phyloP scores from a whole-genome alignment of 2,888 invertebrate genomes.

The Camponotus fellah region DNA sequence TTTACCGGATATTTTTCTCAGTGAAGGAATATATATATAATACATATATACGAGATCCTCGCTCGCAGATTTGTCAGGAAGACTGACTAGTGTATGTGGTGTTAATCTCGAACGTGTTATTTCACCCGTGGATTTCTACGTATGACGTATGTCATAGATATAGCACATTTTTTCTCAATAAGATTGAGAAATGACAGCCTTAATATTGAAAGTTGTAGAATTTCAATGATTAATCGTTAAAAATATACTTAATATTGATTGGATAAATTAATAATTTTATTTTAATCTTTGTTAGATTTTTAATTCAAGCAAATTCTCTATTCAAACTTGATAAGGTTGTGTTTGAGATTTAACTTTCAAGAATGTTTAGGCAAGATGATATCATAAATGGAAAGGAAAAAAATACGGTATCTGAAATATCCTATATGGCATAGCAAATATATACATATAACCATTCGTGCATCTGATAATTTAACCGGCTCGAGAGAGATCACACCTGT shows the following conservation, averaged over 20 bases:
- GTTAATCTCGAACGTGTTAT: slow-evolving; percentile 36
- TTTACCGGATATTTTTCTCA: too few species aligned
- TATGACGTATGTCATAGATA: background rate
- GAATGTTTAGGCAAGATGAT: background rate
- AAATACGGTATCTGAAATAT: background rate
- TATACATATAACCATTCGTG: slow-evolving; percentile 64
- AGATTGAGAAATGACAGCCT: background rate
- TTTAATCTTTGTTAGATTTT: background rate
- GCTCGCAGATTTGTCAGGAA: slow-evolving; percentile 62
- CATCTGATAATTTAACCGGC: slow-evolving; percentile 37
- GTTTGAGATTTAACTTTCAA: background rate
- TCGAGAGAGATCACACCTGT: slow-evolving; percentile 11
- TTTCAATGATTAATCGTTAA: background rate
- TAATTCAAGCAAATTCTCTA: background rate
- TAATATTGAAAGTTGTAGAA: background rate
- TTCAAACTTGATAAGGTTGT: background rate
- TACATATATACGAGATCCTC: background rate
- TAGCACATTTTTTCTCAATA: background rate
- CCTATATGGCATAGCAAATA: slow-evolving; percentile 54
- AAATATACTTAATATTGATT: too few species aligned
- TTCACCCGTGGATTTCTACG: slow-evolving; percentile 1
- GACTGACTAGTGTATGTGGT: slow-evolving; percentile 73
- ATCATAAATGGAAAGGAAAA: background rate
- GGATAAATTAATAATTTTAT: background rate
- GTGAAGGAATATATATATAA: background rate